phyloP scores from a whole-genome alignment of 1,140 invertebrate genomes.

The Monochamus saltuarius region DNA sequence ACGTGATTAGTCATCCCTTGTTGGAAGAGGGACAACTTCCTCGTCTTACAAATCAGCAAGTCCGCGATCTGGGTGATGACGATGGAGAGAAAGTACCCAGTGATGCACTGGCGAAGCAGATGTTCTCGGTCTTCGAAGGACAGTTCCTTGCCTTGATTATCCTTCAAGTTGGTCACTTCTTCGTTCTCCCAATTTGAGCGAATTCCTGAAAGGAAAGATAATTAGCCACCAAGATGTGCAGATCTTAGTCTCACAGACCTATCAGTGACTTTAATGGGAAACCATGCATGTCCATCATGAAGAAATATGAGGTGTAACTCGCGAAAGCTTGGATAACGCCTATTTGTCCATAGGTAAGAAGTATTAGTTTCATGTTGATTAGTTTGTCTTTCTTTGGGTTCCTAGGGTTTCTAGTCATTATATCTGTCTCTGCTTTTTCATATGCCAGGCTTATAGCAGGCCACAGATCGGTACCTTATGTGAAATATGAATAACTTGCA shows the following conservation, averaged over 20 bases:
- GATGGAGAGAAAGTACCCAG: conserved; percentile 81
- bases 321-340: conserved; percentile 85
- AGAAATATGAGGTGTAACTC: conserved; percentile 85
- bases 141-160: conserved; percentile 85
- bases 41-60: conserved; percentile 83
- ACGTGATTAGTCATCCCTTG: conserved; percentile 67
- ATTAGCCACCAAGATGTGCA: too few species aligned
- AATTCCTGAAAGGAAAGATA: conserved; percentile 53
- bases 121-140: conserved; percentile 75
- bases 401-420: conserved; percentile 82
- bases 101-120: conserved; percentile 79
- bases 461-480: conserved; percentile 88
- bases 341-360: conserved; percentile 76
- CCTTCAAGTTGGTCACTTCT: conserved; percentile 67
- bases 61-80: conserved; percentile 86
- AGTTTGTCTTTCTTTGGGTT: conserved; percentile 77
- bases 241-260: conserved; percentile 14
- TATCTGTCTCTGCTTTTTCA: conserved; percentile 82
- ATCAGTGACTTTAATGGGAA: conserved; percentile 69
- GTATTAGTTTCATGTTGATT: conserved; percentile 58
- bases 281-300: conserved; percentile 83
- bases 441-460: conserved; percentile 85
- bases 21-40: conserved; percentile 76
- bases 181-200: conserved; percentile 74
- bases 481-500: conserved; percentile 62